Conservation (phyloP, 2,797 vertebrate species). For the Semotilus atromaculatus region DNA sequence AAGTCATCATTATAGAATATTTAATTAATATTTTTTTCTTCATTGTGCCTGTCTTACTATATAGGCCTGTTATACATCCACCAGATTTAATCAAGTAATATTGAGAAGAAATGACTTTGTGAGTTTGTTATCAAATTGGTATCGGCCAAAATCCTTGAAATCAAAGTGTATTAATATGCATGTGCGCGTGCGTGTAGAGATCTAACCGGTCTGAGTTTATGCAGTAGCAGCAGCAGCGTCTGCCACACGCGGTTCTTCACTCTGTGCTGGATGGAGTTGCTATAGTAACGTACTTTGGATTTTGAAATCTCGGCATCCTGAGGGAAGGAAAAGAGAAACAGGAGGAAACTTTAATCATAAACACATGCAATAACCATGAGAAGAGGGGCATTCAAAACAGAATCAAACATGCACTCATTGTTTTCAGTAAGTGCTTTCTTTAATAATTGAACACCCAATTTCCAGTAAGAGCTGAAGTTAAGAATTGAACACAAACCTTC, state of each 20-base stretch:
- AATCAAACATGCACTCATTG: background rate
- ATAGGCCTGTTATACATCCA: background rate
- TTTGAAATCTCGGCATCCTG: conserved; percentile 86
- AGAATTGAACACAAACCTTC: conserved; percentile 70
- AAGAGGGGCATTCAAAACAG: background rate
- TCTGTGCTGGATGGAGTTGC: conserved; percentile 92
- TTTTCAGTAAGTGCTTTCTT: background rate
- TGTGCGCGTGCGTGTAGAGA: background rate
- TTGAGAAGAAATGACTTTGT: background rate
- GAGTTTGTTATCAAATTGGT: background rate
- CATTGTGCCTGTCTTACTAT: background rate
- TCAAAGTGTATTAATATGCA: background rate
- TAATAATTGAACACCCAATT: background rate
- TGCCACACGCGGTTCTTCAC: conserved; percentile 94
- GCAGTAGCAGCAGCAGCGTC: conserved; percentile 87
- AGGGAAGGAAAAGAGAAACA: conserved; percentile 6
- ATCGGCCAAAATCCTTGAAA: background rate
- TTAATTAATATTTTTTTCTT: too few relatives aligned
- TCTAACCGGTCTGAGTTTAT: conserved; percentile 85
- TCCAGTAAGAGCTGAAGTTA: background rate
- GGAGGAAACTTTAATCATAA: conserved; percentile 14
- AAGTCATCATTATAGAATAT: too few relatives aligned
- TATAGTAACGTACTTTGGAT: conserved; percentile 87
- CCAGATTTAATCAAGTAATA: background rate
- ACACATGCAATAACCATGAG: conserved; percentile 13